Conservation (phyloP, 2,113 vertebrate genomes). For the Cyanoderma ruficeps region DNA sequence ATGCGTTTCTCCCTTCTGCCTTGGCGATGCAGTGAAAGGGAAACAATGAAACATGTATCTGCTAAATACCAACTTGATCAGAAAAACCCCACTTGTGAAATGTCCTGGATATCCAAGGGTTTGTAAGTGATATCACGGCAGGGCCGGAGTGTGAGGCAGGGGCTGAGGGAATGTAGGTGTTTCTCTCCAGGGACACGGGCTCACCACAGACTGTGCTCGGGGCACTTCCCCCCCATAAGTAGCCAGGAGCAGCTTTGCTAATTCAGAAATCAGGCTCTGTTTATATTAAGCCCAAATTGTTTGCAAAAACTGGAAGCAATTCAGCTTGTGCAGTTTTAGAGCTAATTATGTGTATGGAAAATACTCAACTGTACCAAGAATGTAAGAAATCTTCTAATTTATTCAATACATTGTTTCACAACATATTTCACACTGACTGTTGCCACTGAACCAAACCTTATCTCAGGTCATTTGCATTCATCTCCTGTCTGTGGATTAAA, state of each 20-base stretch:
- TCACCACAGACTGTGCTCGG: neutral
- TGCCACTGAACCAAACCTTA: slow-evolving; percentile 65
- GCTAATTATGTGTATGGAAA: slow-evolving; percentile 61
- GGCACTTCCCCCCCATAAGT: slow-evolving; percentile 7
- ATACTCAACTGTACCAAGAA: slow-evolving; percentile 62
- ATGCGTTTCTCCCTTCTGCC: neutral
- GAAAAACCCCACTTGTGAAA: neutral
- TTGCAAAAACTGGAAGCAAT: slow-evolving; percentile 67
- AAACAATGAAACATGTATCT: neutral
- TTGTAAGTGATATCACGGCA: neutral
- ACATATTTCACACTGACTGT: slow-evolving; percentile 66
- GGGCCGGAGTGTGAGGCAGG: neutral
- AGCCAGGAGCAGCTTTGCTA: slow-evolving; percentile 61
- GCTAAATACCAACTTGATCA: neutral
- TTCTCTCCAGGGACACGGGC: neutral
- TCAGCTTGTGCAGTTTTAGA: slow-evolving; percentile 70
- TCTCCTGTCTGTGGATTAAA: slow-evolving; percentile 47
- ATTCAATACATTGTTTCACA: slow-evolving; percentile 62
- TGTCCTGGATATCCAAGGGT: neutral
- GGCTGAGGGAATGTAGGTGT: neutral
- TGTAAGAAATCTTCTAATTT: slow-evolving; percentile 61
- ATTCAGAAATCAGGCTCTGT: slow-evolving; percentile 52
- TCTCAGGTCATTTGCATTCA: slow-evolving; percentile 68
- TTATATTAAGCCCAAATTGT: slow-evolving; percentile 61
- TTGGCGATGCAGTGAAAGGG: neutral